Evolutionary conservation across 2,113 vertebrate genomes (phyloP).

Genomic region (Numenius arquata): DNA sequence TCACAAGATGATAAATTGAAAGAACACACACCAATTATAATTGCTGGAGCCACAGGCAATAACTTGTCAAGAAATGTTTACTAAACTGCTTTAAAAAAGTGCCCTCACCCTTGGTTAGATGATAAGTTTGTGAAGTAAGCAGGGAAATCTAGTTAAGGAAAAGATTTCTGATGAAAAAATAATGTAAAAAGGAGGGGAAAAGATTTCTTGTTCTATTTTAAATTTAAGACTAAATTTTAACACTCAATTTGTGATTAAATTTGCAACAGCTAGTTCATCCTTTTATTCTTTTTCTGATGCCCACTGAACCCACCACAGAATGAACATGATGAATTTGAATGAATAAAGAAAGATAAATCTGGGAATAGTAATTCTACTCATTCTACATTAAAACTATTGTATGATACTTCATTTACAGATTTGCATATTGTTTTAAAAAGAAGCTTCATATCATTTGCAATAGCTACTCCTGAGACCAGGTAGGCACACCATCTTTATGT

Average conservation of each 20-base stretch:
- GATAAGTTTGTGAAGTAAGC: background rate
- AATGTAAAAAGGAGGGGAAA: background rate
- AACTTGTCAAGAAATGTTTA: background rate
- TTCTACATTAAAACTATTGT: background rate
- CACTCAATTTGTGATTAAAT: background rate
- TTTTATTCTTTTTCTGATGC: background rate
- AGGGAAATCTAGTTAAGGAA: background rate
- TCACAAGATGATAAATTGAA: background rate
- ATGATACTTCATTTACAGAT: background rate
- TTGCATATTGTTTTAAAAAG: background rate
- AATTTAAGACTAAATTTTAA: background rate
- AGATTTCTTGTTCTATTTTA: background rate
- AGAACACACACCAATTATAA: background rate
- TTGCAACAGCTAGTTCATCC: background rate
- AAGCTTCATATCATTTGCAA: background rate
- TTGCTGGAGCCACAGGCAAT: background rate
- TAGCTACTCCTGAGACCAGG: background rate
- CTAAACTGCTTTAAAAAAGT: background rate
- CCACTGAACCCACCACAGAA: background rate
- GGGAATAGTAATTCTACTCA: background rate
- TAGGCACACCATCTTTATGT: background rate
- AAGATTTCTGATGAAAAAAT: background rate
- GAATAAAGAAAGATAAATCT: background rate
- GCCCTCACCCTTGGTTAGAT: background rate
- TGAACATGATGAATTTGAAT: background rate